Evolutionary conservation across 2,888 invertebrate species (phyloP), one percentile per base, ranked within the genome.

Genomic region (Ferrisia virgata): DNA sequence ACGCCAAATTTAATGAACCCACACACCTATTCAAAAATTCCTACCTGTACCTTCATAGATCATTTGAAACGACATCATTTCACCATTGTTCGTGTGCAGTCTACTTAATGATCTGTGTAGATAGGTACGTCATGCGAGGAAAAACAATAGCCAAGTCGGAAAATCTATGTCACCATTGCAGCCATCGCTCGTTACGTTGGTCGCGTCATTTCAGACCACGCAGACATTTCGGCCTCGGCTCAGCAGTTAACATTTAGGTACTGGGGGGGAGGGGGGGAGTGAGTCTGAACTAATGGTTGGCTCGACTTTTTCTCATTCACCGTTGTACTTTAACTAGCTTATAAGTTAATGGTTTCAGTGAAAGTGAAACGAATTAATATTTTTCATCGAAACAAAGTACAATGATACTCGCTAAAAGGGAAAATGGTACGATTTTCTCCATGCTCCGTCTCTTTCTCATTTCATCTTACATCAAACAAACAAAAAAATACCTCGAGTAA

Each of bases 351-450:
- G n/a, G 64, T 64, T 53, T 22, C 9, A 28, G 64, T 64, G 64
- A 64, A 64, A 64, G 64, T 64, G 64, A 64, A 64, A 64, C 64
- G 64, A 64, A 64, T 64, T 64, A 64, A 15, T 64, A 28, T 64
- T 31, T 31, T 64, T 64, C 64, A 2, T 31, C 53, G 8, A 13
- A 2, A 8, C 53, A 2, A 13, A 2, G 8, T 6, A 28, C 28
- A 28, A 64, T 64, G 25, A 28, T 64, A 64, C 31, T 8, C 8
- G 18, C 11, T 0, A 6, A 64, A 64, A 64, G 64, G 64, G 64
- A 64, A 64, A 64, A 64, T 64, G 31, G n/a, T 47, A 3, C 47
- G 22, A 53, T 53, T 53, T 53, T 53, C 53, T 53, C 53, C 22
- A 9, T 53, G 18, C 53, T 53, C 53, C 22, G 2, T 53, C 9